Evolutionary conservation across 2,113 vertebrate genomes (phyloP).

Genomic region (Cairina moschata): DNA sequence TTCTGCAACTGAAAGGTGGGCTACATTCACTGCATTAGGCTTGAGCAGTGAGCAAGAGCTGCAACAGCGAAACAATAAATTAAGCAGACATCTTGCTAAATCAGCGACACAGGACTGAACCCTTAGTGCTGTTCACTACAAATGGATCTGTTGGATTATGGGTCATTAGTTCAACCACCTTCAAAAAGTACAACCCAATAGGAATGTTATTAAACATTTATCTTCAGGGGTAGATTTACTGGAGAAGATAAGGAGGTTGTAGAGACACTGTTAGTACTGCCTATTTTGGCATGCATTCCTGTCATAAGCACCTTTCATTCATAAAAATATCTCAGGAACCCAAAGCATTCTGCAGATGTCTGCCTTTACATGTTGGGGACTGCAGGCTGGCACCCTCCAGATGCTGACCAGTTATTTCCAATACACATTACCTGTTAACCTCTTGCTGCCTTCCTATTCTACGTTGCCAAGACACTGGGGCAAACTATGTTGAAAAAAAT

Average conservation of each 20-base stretch:
- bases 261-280: neutral
- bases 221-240: constrained; percentile 28
- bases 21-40: neutral
- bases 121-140: neutral
- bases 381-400: neutral
- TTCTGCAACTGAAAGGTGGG: neutral
- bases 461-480: neutral
- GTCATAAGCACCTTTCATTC: constrained; percentile 57
- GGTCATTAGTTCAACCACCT: constrained; percentile 45
- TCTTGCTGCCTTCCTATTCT: neutral
- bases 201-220: constrained; percentile 48
- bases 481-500: neutral
- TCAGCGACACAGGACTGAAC: neutral
- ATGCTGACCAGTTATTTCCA: neutral
- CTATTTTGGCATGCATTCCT: constrained; percentile 36
- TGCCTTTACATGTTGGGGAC: neutral
- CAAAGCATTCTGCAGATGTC: constrained; percentile 40
- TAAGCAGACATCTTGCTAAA: neutral
- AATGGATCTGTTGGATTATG: neutral
- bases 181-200: constrained; percentile 13
- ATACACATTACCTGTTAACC: neutral
- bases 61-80: neutral
- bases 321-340: constrained; percentile 61
- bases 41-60: neutral
- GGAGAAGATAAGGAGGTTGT: constrained; percentile 19